Percentiles rank a stretch among this genome's conserved stretches.
Conservation (phyloP, 2,113 vertebrate species). For the Pampusana beccarii region DNA sequence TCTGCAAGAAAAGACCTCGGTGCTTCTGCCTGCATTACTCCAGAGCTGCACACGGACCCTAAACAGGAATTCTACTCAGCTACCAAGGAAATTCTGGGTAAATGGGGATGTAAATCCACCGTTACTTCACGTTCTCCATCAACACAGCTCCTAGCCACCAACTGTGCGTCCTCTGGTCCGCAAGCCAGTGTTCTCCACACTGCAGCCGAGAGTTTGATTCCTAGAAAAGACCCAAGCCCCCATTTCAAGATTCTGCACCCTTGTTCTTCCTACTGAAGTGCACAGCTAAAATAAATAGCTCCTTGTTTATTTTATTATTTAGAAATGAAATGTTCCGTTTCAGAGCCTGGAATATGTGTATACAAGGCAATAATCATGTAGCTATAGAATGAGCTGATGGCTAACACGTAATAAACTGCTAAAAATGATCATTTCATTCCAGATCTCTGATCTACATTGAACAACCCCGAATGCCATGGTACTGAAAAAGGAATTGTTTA, state of each 20-base stretch:
- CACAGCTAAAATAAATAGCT: not conserved
- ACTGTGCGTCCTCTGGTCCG: not conserved
- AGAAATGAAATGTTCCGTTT: not conserved
- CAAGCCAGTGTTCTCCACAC: not conserved
- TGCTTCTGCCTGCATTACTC: not conserved
- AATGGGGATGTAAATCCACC: not conserved
- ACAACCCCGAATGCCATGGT: conserved; percentile 69
- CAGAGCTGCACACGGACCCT: not conserved
- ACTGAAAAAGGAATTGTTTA: conserved; percentile 68
- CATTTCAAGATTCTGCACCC: fast-evolving
- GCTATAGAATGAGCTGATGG: not conserved
- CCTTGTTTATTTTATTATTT: not conserved
- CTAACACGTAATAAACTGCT: not conserved
- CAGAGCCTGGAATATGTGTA: not conserved
- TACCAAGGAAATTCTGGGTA: not conserved
- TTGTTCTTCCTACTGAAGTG: not conserved
- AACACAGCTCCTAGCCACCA: not conserved
- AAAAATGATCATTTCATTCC: not conserved
- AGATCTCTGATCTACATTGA: conserved; percentile 81
- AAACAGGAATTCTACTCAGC: not conserved
- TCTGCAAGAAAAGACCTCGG: not conserved
- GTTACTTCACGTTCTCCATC: not conserved
- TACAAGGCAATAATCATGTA: not conserved
- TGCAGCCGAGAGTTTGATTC: not conserved
- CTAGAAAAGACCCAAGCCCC: not conserved